phyloP scores from a whole-genome alignment of 1,140 invertebrate species.

The Pomacea maculata region DNA sequence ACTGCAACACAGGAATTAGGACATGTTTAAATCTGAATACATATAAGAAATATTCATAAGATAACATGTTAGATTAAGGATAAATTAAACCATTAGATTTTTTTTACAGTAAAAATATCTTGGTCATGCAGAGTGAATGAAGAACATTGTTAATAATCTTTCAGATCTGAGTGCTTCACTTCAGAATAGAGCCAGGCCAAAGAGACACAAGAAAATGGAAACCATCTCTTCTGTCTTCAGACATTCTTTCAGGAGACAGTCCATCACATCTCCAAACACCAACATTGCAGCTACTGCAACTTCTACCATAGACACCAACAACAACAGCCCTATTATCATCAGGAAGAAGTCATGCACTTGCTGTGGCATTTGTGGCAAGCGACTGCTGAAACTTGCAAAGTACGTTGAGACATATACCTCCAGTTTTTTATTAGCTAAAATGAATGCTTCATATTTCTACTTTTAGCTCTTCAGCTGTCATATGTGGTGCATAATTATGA shows the following conservation, averaged over 20 bases:
- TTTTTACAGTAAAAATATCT: too few species aligned
- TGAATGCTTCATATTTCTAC: neutral
- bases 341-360: slow-evolving; percentile 2
- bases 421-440: neutral
- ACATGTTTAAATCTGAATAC: too few species aligned
- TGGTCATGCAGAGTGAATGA: too few species aligned
- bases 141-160: neutral
- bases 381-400: slow-evolving; percentile 14
- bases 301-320: neutral
- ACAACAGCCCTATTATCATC: neutral
- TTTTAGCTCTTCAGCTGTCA: neutral
- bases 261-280: neutral
- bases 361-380: slow-evolving; percentile 12
- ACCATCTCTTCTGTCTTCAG: neutral
- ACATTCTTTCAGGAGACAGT: slow-evolving; percentile 1
- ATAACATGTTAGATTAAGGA: too few species aligned
- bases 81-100: too few species aligned
- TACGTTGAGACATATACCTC: neutral
- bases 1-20: too few species aligned
- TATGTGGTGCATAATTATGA: neutral
- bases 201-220: slow-evolving; percentile 1
- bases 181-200: neutral
- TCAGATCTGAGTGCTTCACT: neutral
- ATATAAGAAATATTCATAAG: too few species aligned
- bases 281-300: neutral